phyloP scores from a whole-genome alignment of 2,888 invertebrate genomes.

The Melinaea menophilus region DNA sequence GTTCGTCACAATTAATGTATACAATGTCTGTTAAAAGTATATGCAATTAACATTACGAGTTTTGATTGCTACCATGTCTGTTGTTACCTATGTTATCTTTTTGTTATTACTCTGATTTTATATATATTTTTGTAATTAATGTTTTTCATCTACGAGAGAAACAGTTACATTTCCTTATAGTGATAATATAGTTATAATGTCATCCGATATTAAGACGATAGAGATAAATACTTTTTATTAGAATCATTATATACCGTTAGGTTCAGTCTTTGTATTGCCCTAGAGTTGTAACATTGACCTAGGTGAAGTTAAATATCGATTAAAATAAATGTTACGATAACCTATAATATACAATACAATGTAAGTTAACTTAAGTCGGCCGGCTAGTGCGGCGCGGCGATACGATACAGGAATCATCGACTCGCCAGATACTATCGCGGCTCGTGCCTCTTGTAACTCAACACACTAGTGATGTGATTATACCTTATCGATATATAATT shows the following conservation, averaged over 20 bases:
- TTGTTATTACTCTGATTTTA: too few species aligned
- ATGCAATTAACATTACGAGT: too few species aligned
- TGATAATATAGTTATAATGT: too few species aligned
- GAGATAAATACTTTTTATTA: not conserved
- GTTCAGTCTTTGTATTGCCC: not conserved
- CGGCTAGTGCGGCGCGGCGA: constrained; percentile 52
- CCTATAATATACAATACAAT: constrained; percentile 22
- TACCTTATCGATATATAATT: constrained; percentile 18
- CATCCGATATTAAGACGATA: not conserved
- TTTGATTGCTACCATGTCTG: too few species aligned
- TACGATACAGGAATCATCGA: constrained; percentile 75
- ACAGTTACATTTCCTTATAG: too few species aligned
- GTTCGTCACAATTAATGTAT: too few species aligned
- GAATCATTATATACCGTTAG: not conserved
- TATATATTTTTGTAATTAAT: too few species aligned
- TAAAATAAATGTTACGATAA: constrained; percentile 21
- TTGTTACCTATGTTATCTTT: too few species aligned
- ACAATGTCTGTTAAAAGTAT: too few species aligned
- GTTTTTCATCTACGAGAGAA: too few species aligned
- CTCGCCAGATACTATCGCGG: constrained; percentile 65
- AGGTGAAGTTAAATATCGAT: constrained; percentile 13
- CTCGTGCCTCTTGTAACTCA: constrained; percentile 68
- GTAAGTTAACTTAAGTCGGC: constrained; percentile 30
- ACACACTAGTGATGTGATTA: constrained; percentile 49
- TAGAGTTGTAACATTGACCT: constrained; percentile 3